Conservation (phyloP, 2,113 vertebrate genomes). For the Aphyosemion australe region DNA sequence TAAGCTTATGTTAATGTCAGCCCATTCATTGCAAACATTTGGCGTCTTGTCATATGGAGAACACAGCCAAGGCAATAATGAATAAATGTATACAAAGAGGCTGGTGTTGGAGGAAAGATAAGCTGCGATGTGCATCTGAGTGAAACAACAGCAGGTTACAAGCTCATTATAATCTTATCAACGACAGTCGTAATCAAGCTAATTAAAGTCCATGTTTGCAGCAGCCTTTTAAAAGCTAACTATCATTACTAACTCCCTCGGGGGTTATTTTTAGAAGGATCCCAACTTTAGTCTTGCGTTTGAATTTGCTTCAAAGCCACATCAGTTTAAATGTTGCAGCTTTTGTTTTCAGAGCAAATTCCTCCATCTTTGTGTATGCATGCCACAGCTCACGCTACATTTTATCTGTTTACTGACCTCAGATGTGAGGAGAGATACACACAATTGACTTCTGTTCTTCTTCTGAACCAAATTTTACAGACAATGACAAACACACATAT, state of each 20-base stretch:
- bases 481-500: constrained; percentile 10
- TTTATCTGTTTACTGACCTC: constrained; percentile 43
- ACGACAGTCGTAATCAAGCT: constrained; percentile 41
- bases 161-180: constrained; percentile 28
- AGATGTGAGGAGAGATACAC: constrained; percentile 17
- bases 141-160: constrained; percentile 30
- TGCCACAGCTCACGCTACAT: background rate
- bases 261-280: no score
- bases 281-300: constrained; percentile 31
- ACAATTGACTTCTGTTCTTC: constrained; percentile 36
- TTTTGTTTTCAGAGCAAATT: constrained; percentile 3
- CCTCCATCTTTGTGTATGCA: background rate
- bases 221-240: background rate
- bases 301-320: constrained; percentile 39
- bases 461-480: constrained; percentile 18
- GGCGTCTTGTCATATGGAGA: constrained; percentile 28
- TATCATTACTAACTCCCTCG: constrained; percentile 11
- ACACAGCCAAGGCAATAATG: constrained; percentile 1
- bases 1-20: constrained; percentile 24
- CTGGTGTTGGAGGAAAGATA: constrained; percentile 1
- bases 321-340: constrained; percentile 32
- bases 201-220: constrained; percentile 37
- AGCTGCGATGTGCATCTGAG: constrained; percentile 8
- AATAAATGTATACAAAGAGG: constrained; percentile 6
- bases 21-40: constrained; percentile 28